Conservation (phyloP, 2,888 invertebrate species). For the Monopis laevigella region DNA sequence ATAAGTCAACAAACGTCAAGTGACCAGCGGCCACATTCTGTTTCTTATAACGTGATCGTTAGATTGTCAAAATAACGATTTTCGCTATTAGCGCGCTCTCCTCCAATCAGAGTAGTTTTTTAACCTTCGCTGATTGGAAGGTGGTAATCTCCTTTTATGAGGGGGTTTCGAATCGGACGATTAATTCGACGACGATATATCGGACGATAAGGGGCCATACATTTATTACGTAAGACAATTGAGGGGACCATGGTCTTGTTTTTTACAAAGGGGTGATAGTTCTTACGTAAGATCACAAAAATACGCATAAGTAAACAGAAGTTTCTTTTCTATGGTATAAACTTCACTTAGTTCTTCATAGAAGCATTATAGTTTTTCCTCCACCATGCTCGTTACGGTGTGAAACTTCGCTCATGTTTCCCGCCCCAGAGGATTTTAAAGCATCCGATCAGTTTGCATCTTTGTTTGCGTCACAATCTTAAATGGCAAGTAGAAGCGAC, state of each 20-base stretch:
- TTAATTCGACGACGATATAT: too few species aligned
- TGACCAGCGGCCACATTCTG: too few species aligned
- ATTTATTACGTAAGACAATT: background rate
- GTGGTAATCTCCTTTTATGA: too few species aligned
- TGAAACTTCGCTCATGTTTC: slow-evolving; percentile 9
- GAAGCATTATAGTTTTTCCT: slow-evolving; percentile 11
- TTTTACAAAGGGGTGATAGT: background rate
- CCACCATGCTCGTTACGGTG: slow-evolving; percentile 8
- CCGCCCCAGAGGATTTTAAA: slow-evolving; percentile 2
- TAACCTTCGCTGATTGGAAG: too few species aligned
- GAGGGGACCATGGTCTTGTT: background rate
- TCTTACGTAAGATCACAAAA: background rate
- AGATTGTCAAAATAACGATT: too few species aligned
- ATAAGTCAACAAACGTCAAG: too few species aligned
- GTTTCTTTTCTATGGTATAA: background rate
- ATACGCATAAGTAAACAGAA: background rate
- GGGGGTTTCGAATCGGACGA: too few species aligned
- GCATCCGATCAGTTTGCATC: too few species aligned
- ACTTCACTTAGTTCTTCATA: too few species aligned
- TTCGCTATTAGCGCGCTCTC: too few species aligned
- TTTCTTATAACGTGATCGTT: too few species aligned
- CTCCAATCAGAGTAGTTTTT: too few species aligned
- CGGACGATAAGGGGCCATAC: background rate
- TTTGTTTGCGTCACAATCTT: slow-evolving; percentile 5
- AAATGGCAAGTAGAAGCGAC: slow-evolving; percentile 10